phyloP scores from a whole-genome alignment of 2,888 invertebrate species.

The Laothoe populi region DNA sequence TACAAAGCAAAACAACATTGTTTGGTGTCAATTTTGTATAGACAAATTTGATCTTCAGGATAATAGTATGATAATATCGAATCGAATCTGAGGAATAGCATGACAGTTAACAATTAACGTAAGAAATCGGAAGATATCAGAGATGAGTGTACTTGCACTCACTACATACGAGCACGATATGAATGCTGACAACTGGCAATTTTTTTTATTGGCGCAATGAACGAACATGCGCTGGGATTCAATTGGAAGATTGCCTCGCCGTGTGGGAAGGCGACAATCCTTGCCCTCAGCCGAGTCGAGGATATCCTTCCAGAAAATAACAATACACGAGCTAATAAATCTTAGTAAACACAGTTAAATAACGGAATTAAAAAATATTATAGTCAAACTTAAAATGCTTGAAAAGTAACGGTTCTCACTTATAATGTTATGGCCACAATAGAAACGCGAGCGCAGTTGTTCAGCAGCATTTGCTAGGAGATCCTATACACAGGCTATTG shows the following conservation, averaged over 20 bases:
- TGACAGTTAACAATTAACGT: background rate
- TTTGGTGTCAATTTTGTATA: background rate
- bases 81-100: too few relatives aligned
- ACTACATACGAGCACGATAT: constrained; percentile 30
- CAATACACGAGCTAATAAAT: constrained; percentile 28
- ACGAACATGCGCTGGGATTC: constrained; percentile 68
- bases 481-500: background rate
- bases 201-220: constrained; percentile 83
- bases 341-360: constrained; percentile 3
- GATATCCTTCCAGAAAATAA: constrained; percentile 83
- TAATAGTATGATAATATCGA: too few relatives aligned
- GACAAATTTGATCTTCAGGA: too few relatives aligned
- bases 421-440: background rate
- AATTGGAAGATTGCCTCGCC: constrained; percentile 78
- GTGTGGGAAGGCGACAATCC: constrained; percentile 79
- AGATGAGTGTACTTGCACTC: background rate
- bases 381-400: background rate
- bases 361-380: background rate
- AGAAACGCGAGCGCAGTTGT: background rate
- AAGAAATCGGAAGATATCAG: background rate
- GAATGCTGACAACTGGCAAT: constrained; percentile 59
- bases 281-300: constrained; percentile 72
- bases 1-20: background rate
- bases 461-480: background rate
- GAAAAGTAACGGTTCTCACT: background rate